A percentile compares a stretch with the other conserved stretches of the same genome.
Conservation (phyloP, 2,797 vertebrate species). For the Capromys pilorides region DNA sequence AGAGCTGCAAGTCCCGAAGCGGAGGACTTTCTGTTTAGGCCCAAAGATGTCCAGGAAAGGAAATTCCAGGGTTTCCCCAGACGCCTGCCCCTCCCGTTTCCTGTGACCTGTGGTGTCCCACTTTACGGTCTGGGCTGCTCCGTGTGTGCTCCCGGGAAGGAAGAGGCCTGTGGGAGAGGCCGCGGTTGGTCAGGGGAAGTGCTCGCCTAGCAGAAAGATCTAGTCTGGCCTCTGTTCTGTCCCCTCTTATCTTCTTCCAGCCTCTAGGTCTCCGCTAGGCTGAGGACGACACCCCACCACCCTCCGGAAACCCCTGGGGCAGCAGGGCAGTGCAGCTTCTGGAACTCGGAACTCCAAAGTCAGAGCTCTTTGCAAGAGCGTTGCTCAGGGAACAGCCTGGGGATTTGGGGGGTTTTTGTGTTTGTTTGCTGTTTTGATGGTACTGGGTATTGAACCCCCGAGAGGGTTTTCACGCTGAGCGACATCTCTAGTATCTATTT, state of each 20-base stretch:
- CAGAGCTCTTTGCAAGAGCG: background rate
- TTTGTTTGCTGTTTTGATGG: background rate
- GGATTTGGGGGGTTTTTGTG: background rate
- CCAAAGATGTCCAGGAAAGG: slow-evolving; percentile 58
- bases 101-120: slow-evolving; percentile 7
- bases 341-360: background rate
- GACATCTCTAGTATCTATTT: background rate
- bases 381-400: background rate
- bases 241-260: background rate
- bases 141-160: background rate
- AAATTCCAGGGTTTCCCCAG: slow-evolving; percentile 53
- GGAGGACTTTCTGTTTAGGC: background rate
- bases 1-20: background rate
- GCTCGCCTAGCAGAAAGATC: background rate
- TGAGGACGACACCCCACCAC: background rate
- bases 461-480: too few relatives aligned
- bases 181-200: background rate
- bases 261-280: background rate
- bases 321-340: background rate
- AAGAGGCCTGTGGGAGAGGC: background rate
- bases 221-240: background rate
- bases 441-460: background rate
- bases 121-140: background rate
- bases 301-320: background rate
- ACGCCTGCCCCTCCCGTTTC: slow-evolving; percentile 16